phyloP scores from a whole-genome alignment of 2,797 vertebrate species.

The Selene dorsalis region DNA sequence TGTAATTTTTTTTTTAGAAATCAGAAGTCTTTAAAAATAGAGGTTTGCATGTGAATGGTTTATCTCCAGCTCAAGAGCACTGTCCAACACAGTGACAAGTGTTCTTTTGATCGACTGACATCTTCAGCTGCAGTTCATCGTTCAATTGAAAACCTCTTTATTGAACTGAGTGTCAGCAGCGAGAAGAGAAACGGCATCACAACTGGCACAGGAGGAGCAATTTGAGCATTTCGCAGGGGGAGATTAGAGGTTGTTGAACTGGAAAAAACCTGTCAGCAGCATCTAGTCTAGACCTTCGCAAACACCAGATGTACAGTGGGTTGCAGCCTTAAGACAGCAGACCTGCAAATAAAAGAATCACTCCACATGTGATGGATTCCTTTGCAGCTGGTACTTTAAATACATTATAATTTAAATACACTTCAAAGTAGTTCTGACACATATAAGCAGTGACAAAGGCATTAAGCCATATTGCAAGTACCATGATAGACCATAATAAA shows the following conservation, averaged over 20 bases:
- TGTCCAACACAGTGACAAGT: constrained; percentile 13
- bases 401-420: background rate
- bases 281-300: constrained; percentile 42
- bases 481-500: no score
- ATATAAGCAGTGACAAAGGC: no score
- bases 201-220: constrained; percentile 12
- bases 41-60: constrained; percentile 44
- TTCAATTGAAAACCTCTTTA: constrained; percentile 44
- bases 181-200: constrained; percentile 7
- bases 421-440: background rate
- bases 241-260: constrained; percentile 56
- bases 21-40: constrained; percentile 42
- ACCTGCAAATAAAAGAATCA: constrained; percentile 21
- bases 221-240: constrained; percentile 46
- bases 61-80: constrained; percentile 1
- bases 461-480: background rate
- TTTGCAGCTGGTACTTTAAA: constrained; percentile 18
- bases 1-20: constrained; percentile 57
- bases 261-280: constrained; percentile 54
- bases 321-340: constrained; percentile 22
- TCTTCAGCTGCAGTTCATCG: constrained; percentile 38
- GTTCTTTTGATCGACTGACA: constrained; percentile 45
- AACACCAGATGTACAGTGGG: constrained; percentile 25
- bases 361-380: constrained; percentile 13
- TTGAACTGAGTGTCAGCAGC: constrained; percentile 9